A percentile compares a stretch with the other conserved stretches of the same genome.
Evolutionary conservation across 2,113 vertebrate species (phyloP).

Genomic region (Bombycilla garrulus): DNA sequence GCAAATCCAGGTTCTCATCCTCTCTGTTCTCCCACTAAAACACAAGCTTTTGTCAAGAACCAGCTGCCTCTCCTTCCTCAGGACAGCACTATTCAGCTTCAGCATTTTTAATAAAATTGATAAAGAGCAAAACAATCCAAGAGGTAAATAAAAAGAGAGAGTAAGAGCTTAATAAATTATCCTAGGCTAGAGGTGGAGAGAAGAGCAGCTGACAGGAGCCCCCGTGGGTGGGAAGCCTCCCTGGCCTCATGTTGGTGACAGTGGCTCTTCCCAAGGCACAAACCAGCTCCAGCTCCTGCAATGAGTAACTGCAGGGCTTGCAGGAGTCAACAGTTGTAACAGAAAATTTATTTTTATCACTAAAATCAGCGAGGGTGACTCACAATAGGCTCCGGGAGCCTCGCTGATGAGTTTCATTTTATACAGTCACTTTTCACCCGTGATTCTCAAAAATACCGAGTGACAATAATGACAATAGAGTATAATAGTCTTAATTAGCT

Average conservation of each 20-base stretch:
- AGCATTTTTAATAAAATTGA: neutral
- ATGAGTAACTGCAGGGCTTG: neutral
- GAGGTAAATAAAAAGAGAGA: too few species aligned
- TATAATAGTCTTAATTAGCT: conserved; percentile 29
- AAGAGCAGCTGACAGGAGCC: neutral
- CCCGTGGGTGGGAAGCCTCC: neutral
- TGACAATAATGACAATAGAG: conserved; percentile 1
- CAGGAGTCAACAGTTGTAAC: neutral
- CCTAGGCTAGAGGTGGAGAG: neutral
- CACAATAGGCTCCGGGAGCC: neutral
- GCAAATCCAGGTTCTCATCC: neutral
- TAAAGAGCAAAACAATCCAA: neutral
- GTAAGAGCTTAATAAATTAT: neutral
- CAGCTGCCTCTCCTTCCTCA: neutral
- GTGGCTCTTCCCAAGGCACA: neutral
- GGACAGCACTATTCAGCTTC: neutral
- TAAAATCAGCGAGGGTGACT: conserved; percentile 9
- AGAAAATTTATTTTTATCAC: neutral
- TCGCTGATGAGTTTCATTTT: neutral
- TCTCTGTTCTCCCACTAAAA: neutral
- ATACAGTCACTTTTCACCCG: neutral
- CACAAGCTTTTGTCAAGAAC: neutral
- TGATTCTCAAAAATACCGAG: conserved; percentile 35
- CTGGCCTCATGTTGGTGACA: neutral
- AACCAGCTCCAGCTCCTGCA: neutral